Base-by-base conservation (phyloP, 2,888 invertebrate genomes). In the Teleogryllus oceanicus region DNA sequence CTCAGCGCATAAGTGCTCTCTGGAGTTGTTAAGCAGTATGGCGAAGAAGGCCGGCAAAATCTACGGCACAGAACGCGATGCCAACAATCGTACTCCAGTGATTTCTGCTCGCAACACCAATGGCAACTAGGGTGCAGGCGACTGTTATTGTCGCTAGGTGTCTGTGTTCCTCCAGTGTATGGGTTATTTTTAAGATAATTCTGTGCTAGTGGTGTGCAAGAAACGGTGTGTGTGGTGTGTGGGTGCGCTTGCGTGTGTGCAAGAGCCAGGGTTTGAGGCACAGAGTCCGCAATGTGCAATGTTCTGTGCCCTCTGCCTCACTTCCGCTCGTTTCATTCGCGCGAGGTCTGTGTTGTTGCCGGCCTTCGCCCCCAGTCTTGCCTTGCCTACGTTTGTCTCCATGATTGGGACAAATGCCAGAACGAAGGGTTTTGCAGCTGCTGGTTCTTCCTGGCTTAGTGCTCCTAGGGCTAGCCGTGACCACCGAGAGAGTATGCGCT, bases 21-120 rank as follows among this genome's bases (percentile, higher is more conserved):
- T 95, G 87, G 98, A 99, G 87, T 92, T 99, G 85, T 91, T 99
- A 81, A 96, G 97, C 80, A 96, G 95, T 78, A 98, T 99, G 97
- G 98, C 98, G 82, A 94, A 94, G 87, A 99, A 99, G 89, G 99
- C 98, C 74, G 98, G 98, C 84, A 98, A 97, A 90, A 98, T 99
- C 85, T 99, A 99, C 89, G 99, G 99, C 84, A 97, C 98, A 37
- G 92, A 92, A 84, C 85, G 88, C 21, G 89, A 89, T 82, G 80
- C 80, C 79, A 87, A 87, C 83, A 88, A 88, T 83, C 87, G 87
- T 83, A 85, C 87, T 83, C 87, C 88, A 80, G 87, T 89, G 83
- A 89, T 89, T 82, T 84, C 88, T 79, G 87, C 89, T 81, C 88
- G 90, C 82, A 90, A 90, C 84, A 89, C 90, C 82, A 90, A 90